Evolutionary conservation across 2,888 invertebrate genomes (phyloP), one percentile per base, ranked within the genome.

Genomic region (Nomada fabriciana): DNA sequence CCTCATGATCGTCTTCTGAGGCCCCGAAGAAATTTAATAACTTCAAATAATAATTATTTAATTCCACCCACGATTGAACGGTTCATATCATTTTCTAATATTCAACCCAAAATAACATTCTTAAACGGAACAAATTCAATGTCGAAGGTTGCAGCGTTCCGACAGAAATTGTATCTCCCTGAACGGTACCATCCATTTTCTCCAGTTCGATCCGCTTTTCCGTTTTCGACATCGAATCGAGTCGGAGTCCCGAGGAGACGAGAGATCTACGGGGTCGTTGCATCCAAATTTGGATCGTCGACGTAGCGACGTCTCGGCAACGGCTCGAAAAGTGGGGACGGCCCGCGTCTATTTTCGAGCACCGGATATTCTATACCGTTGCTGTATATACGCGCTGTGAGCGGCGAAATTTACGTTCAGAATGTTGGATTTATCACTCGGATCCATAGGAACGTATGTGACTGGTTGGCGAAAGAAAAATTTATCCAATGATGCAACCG

Each of bases 231-330:
- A 55, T 82, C 79, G 86, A 69, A 69, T 69, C 77, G 73, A 64
- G 76, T 13, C 61, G 73, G 52, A 69, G 50, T n/a, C 20, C 36
- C 64, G 81, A 70, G 78, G 73, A 76, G 70, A 75, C 64, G 84
- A 73, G 94, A 69, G 89, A 89, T 92, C 88, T 91, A 83, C 85
- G 72, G 91, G 92, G 94, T 93, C 93, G 94, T 90, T 89, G 92
- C 89, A 90, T 92, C 95, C 95, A 96, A 95, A 96, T 96, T 95
- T 95, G 96, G 96, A 92, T 92, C 90, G 93, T 89, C 89, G 84
- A 84, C 85, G 87, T 92, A 94, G 93, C 94, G 91, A 91, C 94
- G 94, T 94, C 93, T 72, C 93, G 92, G 78, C 83, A 84, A 83
- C 92, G 85, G 80, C 82, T 89, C 89, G 90, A 85, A 88, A 91